Percentiles rank a stretch among this genome's conserved stretches.
phyloP scores from a whole-genome alignment of 2,888 invertebrate genomes.

The Phyto melanocephala region DNA sequence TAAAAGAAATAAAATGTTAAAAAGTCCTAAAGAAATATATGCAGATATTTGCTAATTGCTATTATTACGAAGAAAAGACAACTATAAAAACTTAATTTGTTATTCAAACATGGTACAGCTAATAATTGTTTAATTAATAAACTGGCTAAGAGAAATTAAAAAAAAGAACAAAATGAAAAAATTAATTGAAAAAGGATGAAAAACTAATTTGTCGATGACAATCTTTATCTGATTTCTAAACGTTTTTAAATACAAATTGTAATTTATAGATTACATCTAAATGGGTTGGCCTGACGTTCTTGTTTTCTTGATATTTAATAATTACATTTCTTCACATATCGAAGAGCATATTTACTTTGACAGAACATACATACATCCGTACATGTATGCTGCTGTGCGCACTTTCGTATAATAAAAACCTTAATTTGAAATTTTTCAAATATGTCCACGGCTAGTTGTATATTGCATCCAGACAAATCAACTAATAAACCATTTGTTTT shows the following conservation, averaged over 20 bases:
- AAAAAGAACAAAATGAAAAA: not conserved
- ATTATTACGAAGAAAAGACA: no score
- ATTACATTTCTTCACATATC: not conserved
- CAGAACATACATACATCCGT: not conserved
- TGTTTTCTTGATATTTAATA: not conserved
- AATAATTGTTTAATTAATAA: not conserved
- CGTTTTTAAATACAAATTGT: not conserved
- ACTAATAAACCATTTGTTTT: slow-evolving; percentile 56
- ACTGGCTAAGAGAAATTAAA: not conserved
- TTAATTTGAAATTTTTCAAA: slow-evolving; percentile 3
- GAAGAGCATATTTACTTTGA: not conserved
- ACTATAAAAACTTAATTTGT: not conserved
- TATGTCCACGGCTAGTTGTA: not conserved
- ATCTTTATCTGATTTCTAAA: slow-evolving; percentile 12
- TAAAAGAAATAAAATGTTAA: no score
- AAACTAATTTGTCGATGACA: not conserved
- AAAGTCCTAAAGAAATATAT: no score
- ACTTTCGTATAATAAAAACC: not conserved
- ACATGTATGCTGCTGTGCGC: not conserved
- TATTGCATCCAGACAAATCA: not conserved
- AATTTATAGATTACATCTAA: slow-evolving; percentile 23
- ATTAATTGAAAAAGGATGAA: slow-evolving; percentile 21
- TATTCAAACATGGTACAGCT: not conserved
- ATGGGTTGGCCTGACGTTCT: not conserved
- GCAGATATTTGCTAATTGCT: no score